Base-by-base conservation (phyloP, 1,140 invertebrate species). In the Apis laboriosa region DNA sequence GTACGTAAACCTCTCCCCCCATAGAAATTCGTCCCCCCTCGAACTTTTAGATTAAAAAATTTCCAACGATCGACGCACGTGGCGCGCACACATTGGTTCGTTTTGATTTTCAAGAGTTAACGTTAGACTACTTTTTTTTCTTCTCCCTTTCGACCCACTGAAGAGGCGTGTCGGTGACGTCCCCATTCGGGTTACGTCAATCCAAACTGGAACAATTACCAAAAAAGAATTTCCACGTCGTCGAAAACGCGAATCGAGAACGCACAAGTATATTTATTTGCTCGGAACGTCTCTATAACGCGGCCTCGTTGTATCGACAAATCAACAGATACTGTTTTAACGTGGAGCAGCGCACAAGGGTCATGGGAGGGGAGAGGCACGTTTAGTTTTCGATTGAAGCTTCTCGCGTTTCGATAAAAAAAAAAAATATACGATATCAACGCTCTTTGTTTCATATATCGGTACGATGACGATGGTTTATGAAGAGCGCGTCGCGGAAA, bases 321-420 rank as follows among this genome's bases (percentile, higher is more conserved):
- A 82, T 77, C 80, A 61, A 58, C 12, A 17, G 66, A 82, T 70
- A 68, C 56, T 56, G 64, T 75, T 75, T 80, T 53, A 72, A 71
- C 75, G 75, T 34, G 51, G 11, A 56, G 12, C 19, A 43, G 51
- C 49, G 71, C 43, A 7, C 34, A 43, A 43, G 73, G 61, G 76
- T 74, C 56, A 2, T 34, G 17, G 67, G 70, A 84, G 61, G 70
- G 76, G 70, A 86, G 61, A 64, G 66, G 49, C 80, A 72, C 80
- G 77, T 58, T 9, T 51, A 17, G 13, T 64, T 34, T 72, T 43
- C 88, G 89, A 90, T 90, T 83, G 87, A 86, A 88, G 89, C 88
- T 78, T 43, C 60, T 60, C 8, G 68, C 84, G 87, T 88, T 86
- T 79, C 77, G 70, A 72, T 71, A 74, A 81, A 56, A 15, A 5